Base-by-base conservation (phyloP, 2,113 vertebrate genomes). In the Melozone crissalis region DNA sequence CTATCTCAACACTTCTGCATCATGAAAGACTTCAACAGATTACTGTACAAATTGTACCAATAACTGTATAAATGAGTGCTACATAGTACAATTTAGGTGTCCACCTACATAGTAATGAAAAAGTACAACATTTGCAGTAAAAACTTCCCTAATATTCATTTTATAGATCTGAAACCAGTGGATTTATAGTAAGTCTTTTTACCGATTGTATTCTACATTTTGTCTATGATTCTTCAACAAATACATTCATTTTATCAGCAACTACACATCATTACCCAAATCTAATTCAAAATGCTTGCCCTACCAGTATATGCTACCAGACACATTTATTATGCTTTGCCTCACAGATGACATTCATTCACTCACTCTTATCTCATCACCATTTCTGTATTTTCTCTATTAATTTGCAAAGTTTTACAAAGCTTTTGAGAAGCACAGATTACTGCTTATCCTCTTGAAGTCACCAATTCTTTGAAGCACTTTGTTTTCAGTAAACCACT, bases 401-500 rank as follows among this genome's bases (percentile, higher is more conserved):
- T 69, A 44, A 57, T 22, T 51, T 43, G 7, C 2, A 1, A 71
- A 89, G 22, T 59, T 86, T 80, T n/a, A 62, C 26, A 17, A 63
- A 67, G 65, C 31, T 90, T 80, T 74, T 63, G 46, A 69, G 68
- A 77, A 28, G 8, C 30, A 49, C 3, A 43, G 33, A 47, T 77
- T 92, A 41, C 65, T 63, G 17, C 12, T 80, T 81, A 67, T 58
- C 10, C 10, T 52, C 46, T 47, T 51, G 47, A 26, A 76, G 33
- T 77, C 75, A 88, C 23, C 47, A 68, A 55, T 62, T 46, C 47
- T 83, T 87, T 63, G 21, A 13, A 90, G 23, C 8, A 22, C 15
- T 57, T 62, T 66, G 44, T 54, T 91, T 94, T 43, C 30, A 84
- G 28, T 57, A 93, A 89, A 82, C 16, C 27, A 59, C 28, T 84